Base-by-base conservation (phyloP, 2,797 vertebrate genomes). In the Eptatretus atami region DNA sequence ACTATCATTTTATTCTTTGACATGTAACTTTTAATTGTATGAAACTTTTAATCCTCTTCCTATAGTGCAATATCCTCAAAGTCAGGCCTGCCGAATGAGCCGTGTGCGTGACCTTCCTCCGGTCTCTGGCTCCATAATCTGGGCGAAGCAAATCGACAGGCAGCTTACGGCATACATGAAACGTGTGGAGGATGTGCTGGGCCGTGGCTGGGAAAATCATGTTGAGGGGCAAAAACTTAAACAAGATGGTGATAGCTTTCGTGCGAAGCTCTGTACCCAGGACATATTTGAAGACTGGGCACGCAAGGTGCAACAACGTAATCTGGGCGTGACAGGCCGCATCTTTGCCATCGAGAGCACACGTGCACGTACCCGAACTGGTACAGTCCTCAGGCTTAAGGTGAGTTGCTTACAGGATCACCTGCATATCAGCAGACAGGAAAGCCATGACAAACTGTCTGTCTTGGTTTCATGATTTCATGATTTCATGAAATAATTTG, bases 281-380 rank as follows among this genome's bases (percentile, higher is more conserved):
- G 92, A 99, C 71, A 99, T 99, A 64, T 99, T 99, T n/a, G 92
- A 95, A 31, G 92, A 99, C 70, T 99, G 90, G 92, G 88, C 88
- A 1, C 78, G 86, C 52, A 98, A 98, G 75, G 92, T 92, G 71
- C 92, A 99, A 71, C 92, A 99, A 53, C 87, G 92, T 66, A 99
- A 96, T 71, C 84, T 99, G 1, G 90, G 92, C 0, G 92, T 99
- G 60, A 92, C 86, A 0, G 92, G 92, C 1, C 84, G 92, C 64
- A 99, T 99, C 72, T 99, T 96, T 74, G 85, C 90, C 66, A 96
- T 99, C 1, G 92, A 99, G 71, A 95, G 77, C 63, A 81, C 83
- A 1, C 86, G 92, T 0, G 83, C 86, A 5, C 78, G 92, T 13
- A 88, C 86, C 15, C 81, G 87, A 9, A 79, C 78, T 0, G 92